Conservation (phyloP, 2,797 vertebrate genomes). For the Diplodus puntazzo region DNA sequence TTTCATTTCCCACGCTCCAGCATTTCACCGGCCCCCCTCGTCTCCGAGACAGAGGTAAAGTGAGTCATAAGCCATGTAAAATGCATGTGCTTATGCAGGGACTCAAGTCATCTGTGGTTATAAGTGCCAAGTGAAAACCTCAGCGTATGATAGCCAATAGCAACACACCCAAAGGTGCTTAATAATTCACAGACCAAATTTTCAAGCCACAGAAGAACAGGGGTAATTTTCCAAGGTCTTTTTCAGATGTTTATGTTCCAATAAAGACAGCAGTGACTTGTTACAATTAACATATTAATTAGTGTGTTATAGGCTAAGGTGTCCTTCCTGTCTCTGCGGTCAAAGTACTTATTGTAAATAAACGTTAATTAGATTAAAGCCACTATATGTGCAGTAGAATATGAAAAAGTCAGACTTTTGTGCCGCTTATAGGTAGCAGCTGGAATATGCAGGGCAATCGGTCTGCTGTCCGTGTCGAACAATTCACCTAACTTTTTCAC, state of each 20-base stretch:
- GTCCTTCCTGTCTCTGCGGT: constrained; percentile 10
- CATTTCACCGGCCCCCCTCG: constrained; percentile 25
- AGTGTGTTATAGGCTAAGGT: constrained; percentile 20
- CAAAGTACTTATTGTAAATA: constrained; percentile 23
- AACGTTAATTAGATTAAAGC: constrained; percentile 31
- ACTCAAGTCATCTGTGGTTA: constrained; percentile 44
- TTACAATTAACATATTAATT: constrained; percentile 51
- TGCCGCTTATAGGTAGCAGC: no score
- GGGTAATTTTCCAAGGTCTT: constrained; percentile 40
- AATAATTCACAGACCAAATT: constrained; percentile 69
- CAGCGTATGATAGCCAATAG: constrained; percentile 48
- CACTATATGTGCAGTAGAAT: not conserved
- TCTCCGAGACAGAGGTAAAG: constrained; percentile 39
- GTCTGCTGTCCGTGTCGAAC: not conserved
- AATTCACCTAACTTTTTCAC: not conserved
- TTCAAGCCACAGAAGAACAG: constrained; percentile 48
- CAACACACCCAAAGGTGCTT: constrained; percentile 45
- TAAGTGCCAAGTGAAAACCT: constrained; percentile 45
- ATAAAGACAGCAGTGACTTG: constrained; percentile 41
- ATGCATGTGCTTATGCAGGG: constrained; percentile 36
- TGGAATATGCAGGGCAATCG: not conserved
- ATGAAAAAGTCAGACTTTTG: not conserved
- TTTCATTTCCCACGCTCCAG: constrained; percentile 56
- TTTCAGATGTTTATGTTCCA: constrained; percentile 41
- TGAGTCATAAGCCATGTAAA: constrained; percentile 43